Evolutionary conservation across 2,797 vertebrate genomes (phyloP).

Genomic region (Peromyscus attwateri): DNA sequence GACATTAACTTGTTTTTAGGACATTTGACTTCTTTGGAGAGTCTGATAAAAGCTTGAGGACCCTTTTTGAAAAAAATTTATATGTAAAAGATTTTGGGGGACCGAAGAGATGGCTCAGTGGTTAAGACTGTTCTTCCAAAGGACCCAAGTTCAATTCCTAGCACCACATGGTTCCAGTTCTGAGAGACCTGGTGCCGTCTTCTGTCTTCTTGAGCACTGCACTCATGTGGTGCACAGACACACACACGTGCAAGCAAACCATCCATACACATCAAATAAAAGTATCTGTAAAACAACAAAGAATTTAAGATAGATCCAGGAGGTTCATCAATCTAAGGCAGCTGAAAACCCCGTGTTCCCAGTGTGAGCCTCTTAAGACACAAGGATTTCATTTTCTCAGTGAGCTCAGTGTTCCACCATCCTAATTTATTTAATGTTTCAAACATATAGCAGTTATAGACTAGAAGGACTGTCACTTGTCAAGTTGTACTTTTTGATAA

Average conservation of each 20-base stretch:
- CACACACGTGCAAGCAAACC: not conserved
- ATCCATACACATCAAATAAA: not conserved
- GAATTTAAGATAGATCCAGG: slow-evolving; percentile 22
- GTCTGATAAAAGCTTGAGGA: not conserved
- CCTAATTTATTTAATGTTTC: slow-evolving; percentile 54
- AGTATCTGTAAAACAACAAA: not conserved
- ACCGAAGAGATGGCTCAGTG: not conserved
- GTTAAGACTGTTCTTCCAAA: not conserved
- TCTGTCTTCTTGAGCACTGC: not conserved
- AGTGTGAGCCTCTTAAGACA: slow-evolving; percentile 42
- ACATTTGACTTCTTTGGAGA: not conserved
- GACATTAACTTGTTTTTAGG: not conserved
- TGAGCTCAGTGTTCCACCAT: not conserved
- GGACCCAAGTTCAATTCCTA: not conserved
- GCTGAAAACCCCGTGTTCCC: not conserved
- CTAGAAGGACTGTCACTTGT: not conserved
- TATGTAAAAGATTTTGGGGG: not conserved
- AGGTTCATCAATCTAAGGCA: not conserved
- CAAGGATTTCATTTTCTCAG: slow-evolving; percentile 47
- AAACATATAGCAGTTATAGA: not conserved
- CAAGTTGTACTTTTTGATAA: slow-evolving; percentile 42
- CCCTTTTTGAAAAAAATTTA: not conserved
- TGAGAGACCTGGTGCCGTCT: not conserved
- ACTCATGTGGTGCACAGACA: not conserved
- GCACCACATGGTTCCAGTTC: not conserved